Percentiles rank a stretch among this genome's conserved stretches.
Evolutionary conservation across 2,113 vertebrate genomes (phyloP).

Genomic region (Murina feae): DNA sequence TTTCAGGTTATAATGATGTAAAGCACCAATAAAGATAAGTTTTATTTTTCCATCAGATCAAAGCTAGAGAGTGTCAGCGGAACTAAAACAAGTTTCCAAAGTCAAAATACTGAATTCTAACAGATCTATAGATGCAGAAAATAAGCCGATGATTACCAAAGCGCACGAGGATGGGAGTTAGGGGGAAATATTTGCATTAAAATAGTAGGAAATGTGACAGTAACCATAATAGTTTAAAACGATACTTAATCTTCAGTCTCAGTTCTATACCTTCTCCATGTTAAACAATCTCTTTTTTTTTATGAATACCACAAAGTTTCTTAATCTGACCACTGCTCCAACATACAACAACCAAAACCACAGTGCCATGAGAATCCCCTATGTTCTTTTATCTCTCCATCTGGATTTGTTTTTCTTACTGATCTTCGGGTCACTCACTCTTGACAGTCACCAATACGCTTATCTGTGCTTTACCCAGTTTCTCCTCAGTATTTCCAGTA

Average conservation of each 20-base stretch:
- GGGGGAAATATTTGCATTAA: neutral
- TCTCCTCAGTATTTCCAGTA: neutral
- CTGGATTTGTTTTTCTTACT: neutral
- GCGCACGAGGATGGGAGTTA: neutral
- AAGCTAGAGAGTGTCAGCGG: neutral
- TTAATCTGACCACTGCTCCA: neutral
- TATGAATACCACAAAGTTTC: neutral
- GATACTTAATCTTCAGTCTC: neutral
- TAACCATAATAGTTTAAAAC: neutral
- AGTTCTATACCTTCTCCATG: neutral
- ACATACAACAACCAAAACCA: neutral
- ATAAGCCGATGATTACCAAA: neutral
- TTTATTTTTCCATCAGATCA: neutral
- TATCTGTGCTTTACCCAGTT: neutral
- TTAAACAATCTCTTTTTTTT: neutral
- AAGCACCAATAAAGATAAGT: neutral
- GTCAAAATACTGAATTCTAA: neutral
- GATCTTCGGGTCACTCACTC: neutral
- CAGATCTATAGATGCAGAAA: neutral
- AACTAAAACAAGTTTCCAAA: neutral
- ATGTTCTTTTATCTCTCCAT: neutral
- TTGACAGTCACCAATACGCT: neutral
- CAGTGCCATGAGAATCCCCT: neutral
- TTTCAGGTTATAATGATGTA: neutral
- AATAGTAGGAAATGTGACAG: neutral